Conservation (phyloP, 2,888 invertebrate genomes). For the Drosophila meridionalis region DNA sequence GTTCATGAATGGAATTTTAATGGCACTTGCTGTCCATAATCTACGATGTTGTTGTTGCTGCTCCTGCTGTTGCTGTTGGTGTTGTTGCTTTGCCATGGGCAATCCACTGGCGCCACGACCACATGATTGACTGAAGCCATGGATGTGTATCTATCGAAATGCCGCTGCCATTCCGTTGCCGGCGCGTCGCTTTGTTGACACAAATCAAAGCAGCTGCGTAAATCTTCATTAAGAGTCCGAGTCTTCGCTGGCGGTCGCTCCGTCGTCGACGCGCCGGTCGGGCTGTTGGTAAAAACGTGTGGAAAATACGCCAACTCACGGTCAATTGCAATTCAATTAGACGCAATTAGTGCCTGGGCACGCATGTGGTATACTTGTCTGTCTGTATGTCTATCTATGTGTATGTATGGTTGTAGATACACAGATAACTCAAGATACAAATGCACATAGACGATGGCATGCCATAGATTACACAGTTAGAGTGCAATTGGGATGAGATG, state of each 20-base stretch:
- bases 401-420: conserved; percentile 7
- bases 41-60: background rate
- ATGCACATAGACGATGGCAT: conserved; percentile 50
- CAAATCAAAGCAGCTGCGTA: conserved; percentile 78
- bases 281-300: conserved; percentile 64
- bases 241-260: conserved; percentile 27
- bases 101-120: conserved; percentile 61
- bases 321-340: conserved; percentile 82
- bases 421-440: conserved; percentile 39
- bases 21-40: background rate
- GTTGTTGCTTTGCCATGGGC: conserved; percentile 26
- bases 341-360: conserved; percentile 75
- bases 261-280: background rate
- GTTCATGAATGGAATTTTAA: background rate
- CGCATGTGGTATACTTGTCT: conserved; percentile 24
- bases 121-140: conserved; percentile 50
- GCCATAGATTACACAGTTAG: conserved; percentile 74
- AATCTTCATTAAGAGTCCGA: conserved; percentile 72
- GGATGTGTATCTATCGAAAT: conserved; percentile 38
- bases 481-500: conserved; percentile 35
- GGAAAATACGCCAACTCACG: conserved; percentile 81
- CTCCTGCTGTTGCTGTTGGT: conserved; percentile 2
- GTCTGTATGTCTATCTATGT: conserved; percentile 7
- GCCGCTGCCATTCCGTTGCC: conserved; percentile 9
- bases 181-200: conserved; percentile 68